Conservation (phyloP, 2,888 invertebrate species). For the Pherbina coryleti region DNA sequence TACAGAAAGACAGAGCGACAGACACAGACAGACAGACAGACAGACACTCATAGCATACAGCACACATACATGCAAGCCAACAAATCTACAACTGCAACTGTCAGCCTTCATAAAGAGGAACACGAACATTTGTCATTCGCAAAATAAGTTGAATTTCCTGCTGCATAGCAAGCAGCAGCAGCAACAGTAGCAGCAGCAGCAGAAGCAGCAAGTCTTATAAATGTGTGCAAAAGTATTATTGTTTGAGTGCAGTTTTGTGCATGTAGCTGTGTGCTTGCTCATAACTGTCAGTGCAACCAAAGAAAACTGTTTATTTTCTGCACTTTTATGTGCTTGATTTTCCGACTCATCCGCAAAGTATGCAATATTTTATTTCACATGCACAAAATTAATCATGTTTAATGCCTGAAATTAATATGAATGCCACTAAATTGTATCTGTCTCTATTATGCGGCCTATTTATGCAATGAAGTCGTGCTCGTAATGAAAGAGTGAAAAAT, state of each 20-base stretch:
- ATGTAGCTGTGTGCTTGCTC: background rate
- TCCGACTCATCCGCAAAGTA: background rate
- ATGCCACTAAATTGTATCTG: background rate
- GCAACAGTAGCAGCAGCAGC: no score
- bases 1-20: background rate
- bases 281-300: background rate
- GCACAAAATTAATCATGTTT: background rate
- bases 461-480: no score
- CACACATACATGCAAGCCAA: background rate
- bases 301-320: background rate
- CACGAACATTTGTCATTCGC: constrained; percentile 22
- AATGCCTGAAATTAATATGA: background rate
- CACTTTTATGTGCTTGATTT: background rate
- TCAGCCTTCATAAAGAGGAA: constrained; percentile 12
- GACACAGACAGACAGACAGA: background rate
- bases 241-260: background rate
- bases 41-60: background rate
- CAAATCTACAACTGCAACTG: background rate
- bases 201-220: no score
- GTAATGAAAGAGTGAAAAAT: no score
- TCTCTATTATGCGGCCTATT: no score
- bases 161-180: background rate
- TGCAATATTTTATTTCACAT: background rate
- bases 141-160: constrained; percentile 26
- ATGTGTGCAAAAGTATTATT: background rate